phyloP scores from a whole-genome alignment of 2,797 vertebrate genomes.

The Danio choprae region DNA sequence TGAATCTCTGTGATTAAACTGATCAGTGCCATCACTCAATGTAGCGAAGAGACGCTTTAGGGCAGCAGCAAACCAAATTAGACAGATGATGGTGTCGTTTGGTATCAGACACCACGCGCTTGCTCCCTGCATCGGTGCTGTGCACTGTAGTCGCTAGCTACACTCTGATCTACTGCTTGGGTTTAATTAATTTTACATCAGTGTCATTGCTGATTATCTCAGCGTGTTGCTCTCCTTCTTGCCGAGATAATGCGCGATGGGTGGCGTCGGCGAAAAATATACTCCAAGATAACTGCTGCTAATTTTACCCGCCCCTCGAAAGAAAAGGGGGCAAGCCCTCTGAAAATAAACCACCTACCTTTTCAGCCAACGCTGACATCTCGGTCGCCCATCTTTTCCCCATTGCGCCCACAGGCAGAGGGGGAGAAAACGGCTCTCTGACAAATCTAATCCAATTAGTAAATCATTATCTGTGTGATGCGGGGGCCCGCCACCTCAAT shows the following conservation, averaged over 20 bases:
- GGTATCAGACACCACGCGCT: slow-evolving; percentile 43
- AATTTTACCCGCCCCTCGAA: slow-evolving; percentile 67
- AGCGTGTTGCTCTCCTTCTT: slow-evolving; percentile 62
- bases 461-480: slow-evolving; percentile 60
- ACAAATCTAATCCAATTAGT: slow-evolving; percentile 66
- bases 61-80: slow-evolving; percentile 59
- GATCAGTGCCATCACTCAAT: slow-evolving; percentile 61
- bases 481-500: slow-evolving; percentile 43
- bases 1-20: slow-evolving; percentile 59
- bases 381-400: slow-evolving; percentile 58
- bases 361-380: slow-evolving; percentile 65
- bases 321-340: slow-evolving; percentile 43
- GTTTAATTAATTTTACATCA: slow-evolving; percentile 77
- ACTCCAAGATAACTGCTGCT: slow-evolving; percentile 71
- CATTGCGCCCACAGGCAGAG: slow-evolving; percentile 36
- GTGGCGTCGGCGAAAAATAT: slow-evolving; percentile 68
- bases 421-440: slow-evolving; percentile 53
- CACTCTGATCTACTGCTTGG: slow-evolving; percentile 49
- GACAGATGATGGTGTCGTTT: slow-evolving; percentile 49
- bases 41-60: slow-evolving; percentile 54
- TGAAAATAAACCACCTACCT: slow-evolving; percentile 65
- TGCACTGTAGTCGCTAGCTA: slow-evolving; percentile 30
- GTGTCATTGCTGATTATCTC: slow-evolving; percentile 75
- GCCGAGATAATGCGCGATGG: slow-evolving; percentile 70
- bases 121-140: slow-evolving; percentile 4